Percentiles rank a stretch among this genome's conserved stretches.
Conservation (phyloP, 1,140 invertebrate genomes). For the Drosophila repletoides region DNA sequence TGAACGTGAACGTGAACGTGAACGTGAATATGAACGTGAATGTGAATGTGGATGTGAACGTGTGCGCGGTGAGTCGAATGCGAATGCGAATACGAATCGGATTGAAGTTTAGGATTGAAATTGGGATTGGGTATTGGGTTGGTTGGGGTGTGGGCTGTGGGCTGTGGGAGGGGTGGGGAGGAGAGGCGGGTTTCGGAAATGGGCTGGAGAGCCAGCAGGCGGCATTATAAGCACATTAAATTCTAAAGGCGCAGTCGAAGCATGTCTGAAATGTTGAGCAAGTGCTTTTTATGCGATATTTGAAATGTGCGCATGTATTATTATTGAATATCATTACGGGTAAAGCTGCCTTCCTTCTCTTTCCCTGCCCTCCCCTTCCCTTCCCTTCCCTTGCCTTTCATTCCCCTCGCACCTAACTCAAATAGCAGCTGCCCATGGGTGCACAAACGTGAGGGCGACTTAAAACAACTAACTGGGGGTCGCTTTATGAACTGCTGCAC, state of each 20-base stretch:
- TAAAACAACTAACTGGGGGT: slow-evolving; percentile 42
- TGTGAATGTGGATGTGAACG: slow-evolving; percentile 33
- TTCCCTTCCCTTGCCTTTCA: background rate
- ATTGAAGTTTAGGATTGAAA: background rate
- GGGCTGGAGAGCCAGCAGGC: slow-evolving; percentile 70
- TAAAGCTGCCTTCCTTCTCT: background rate
- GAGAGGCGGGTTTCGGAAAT: no score
- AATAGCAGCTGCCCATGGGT: slow-evolving; percentile 17
- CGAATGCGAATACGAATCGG: slow-evolving; percentile 22
- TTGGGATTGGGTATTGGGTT: slow-evolving; percentile 9
- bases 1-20: slow-evolving; percentile 26
- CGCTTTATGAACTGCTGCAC: slow-evolving; percentile 42
- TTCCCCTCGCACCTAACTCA: background rate
- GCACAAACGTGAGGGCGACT: slow-evolving; percentile 36
- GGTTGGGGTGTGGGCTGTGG: slow-evolving; percentile 26
- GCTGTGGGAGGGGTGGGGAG: no score
- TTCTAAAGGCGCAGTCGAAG: slow-evolving; percentile 71
- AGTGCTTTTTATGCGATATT: slow-evolving; percentile 75
- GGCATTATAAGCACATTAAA: slow-evolving; percentile 81
- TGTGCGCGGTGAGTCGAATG: slow-evolving; percentile 17
- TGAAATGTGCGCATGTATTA: slow-evolving; percentile 52
- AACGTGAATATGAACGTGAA: no score
- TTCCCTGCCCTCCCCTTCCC: background rate
- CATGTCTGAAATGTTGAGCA: slow-evolving; percentile 74
- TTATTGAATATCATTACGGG: slow-evolving; percentile 77